Percentiles rank a stretch among this genome's conserved stretches.
Conservation (phyloP, 2,113 vertebrate species). For the Accipiter cooperii region DNA sequence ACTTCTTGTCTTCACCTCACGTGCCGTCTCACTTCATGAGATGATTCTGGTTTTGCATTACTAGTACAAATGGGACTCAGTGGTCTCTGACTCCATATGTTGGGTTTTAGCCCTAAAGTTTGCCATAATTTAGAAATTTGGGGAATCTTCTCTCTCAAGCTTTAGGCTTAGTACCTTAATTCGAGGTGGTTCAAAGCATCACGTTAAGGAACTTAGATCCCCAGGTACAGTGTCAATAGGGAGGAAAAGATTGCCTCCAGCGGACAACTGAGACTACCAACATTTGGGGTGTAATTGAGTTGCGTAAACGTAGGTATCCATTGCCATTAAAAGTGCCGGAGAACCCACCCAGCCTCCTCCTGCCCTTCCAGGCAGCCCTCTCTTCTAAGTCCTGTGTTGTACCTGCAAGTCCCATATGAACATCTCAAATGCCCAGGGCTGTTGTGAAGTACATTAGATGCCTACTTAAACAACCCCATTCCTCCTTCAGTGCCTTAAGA, state of each 20-base stretch:
- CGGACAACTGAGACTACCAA: not conserved
- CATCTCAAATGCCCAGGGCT: not conserved
- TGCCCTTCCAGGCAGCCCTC: not conserved
- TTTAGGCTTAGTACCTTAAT: not conserved
- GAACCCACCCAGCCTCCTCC: not conserved
- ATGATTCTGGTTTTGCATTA: not conserved
- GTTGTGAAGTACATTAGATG: not conserved
- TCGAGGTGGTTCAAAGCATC: not conserved
- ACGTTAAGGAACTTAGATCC: not conserved
- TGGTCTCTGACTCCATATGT: not conserved
- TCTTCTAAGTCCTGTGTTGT: not conserved
- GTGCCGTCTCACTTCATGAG: not conserved
- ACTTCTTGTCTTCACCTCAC: not conserved
- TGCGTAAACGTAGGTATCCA: not conserved
- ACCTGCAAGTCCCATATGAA: not conserved
- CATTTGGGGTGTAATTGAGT: not conserved
- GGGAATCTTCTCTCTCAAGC: not conserved
- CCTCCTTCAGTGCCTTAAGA: not conserved
- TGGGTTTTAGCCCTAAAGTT: not conserved
- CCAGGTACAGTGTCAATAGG: not conserved
- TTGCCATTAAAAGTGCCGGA: not conserved
- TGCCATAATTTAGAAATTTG: not conserved
- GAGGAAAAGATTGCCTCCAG: not conserved
- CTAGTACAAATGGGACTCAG: not conserved
- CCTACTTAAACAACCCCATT: not conserved